A percentile compares a stretch with the other conserved stretches of the same genome.
Evolutionary conservation across 2,113 vertebrate genomes (phyloP).

Genomic region (Hyaena hyaena): DNA sequence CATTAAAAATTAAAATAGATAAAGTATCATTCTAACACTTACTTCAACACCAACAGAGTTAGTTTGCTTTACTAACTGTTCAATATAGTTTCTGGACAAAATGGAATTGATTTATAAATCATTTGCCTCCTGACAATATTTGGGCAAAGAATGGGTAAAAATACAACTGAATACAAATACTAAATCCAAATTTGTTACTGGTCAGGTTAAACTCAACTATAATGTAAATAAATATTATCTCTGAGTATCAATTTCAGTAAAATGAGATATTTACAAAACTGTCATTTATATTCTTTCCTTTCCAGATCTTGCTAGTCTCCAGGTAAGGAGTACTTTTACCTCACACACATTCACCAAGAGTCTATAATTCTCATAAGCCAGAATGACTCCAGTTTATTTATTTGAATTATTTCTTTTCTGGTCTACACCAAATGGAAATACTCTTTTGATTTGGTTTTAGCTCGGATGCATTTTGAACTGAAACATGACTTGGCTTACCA

Average conservation of each 20-base stretch:
- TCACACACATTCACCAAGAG: neutral
- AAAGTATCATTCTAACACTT: neutral
- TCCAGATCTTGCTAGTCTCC: neutral
- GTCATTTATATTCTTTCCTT: neutral
- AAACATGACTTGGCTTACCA: neutral
- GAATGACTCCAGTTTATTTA: neutral
- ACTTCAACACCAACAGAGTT: neutral
- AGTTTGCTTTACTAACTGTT: neutral
- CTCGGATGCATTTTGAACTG: slow-evolving; percentile 15
- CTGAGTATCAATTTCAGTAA: neutral
- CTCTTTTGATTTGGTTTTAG: neutral
- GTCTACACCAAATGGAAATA: neutral
- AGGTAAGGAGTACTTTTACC: neutral
- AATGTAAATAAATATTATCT: neutral
- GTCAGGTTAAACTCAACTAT: neutral
- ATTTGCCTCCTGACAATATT: slow-evolving; percentile 22
- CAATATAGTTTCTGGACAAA: neutral
- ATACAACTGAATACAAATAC: neutral
- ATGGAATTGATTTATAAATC: slow-evolving; percentile 35
- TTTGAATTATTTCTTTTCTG: neutral
- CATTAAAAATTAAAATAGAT: no score
- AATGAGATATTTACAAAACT: neutral
- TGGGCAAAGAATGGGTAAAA: neutral
- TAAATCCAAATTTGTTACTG: neutral
- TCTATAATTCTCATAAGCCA: neutral